These are phyloP conservation scores for Gymnocheta viridis DNA, from an alignment of 2,888 invertebrate species.

Conservation along the genomic window DNA sequence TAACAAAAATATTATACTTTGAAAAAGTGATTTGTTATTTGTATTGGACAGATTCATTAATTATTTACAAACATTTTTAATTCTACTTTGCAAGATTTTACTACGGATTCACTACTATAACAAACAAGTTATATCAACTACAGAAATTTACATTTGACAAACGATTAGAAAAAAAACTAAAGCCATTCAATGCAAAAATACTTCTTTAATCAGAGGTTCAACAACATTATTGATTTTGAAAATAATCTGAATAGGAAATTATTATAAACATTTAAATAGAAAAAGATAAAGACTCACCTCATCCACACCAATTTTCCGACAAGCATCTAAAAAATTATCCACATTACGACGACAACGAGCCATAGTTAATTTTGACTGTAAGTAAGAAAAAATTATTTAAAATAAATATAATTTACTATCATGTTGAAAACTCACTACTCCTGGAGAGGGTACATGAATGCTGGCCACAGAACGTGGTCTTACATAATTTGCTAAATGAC, in stretches of 20 bases:
- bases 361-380: slow-evolving; percentile 98
- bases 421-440: slow-evolving; percentile 86
- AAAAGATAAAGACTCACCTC: slow-evolving; percentile 82
- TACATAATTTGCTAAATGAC: slow-evolving; percentile 96
- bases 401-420: background rate
- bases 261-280: background rate
- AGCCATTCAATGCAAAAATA: slow-evolving; percentile 71
- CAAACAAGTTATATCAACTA: no score
- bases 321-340: slow-evolving; percentile 97
- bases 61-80: background rate
- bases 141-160: background rate
- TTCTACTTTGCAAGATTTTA: background rate
- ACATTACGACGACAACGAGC: slow-evolving; percentile 96
- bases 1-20: no score
- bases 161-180: slow-evolving; percentile 68
- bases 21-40: background rate
- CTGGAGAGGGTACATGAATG: slow-evolving; percentile 96
- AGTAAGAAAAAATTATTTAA: slow-evolving; percentile 72
- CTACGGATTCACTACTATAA: background rate
- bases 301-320: slow-evolving; percentile 95
- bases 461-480: slow-evolving; percentile 94
- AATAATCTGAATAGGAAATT: slow-evolving; percentile 31
- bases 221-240: slow-evolving; percentile 43
- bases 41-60: background rate
- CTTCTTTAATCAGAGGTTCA: slow-evolving; percentile 12